Evolutionary conservation across 2,888 invertebrate species (phyloP).

Genomic region (Megaustenia siamemsis): DNA sequence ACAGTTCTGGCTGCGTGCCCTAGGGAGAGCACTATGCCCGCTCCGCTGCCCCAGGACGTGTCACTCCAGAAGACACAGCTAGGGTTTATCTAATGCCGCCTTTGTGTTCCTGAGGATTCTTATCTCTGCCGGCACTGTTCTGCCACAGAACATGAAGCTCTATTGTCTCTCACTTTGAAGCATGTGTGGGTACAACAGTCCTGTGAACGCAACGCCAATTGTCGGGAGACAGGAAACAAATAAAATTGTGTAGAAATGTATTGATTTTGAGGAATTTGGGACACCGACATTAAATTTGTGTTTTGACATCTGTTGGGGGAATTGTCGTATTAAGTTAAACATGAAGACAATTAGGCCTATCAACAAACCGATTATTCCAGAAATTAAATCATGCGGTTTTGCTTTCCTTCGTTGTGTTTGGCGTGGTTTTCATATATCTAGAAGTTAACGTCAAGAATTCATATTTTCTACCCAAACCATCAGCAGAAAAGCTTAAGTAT

Average conservation of each 20-base stretch:
- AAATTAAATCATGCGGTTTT: no score
- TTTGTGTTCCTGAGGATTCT: neutral
- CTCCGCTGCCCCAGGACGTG: neutral
- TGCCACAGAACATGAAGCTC: neutral
- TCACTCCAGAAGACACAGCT: constrained; percentile 1
- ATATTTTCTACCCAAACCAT: no score
- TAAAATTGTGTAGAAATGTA: neutral
- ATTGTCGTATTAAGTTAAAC: no score
- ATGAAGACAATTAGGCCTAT: no score
- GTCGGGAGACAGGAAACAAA: neutral
- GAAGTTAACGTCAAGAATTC: no score
- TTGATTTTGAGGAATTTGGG: neutral
- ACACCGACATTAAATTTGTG: no score
- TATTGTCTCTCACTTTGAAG: neutral
- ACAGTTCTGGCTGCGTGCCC: neutral
- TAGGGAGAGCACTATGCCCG: neutral
- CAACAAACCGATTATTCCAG: no score
- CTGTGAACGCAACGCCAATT: neutral
- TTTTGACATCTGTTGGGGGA: no score
- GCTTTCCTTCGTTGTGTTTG: no score
- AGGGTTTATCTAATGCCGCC: neutral
- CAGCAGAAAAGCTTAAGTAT: no score
- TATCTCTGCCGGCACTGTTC: neutral
- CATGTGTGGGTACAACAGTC: neutral
- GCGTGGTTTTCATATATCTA: no score